Conservation (phyloP, 2,888 invertebrate genomes). For the Aleiodes leptofemur region DNA sequence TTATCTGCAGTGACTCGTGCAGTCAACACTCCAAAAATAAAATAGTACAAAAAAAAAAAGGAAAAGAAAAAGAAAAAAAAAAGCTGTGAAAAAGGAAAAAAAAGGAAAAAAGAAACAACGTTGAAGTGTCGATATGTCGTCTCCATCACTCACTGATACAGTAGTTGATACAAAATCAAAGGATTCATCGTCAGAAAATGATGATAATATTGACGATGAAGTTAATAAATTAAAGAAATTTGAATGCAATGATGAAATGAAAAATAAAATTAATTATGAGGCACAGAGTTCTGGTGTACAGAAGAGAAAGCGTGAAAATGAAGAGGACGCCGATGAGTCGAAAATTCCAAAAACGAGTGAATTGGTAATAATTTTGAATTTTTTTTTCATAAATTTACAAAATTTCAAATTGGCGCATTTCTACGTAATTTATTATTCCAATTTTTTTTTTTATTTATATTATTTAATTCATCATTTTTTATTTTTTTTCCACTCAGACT, state of each 20-base stretch:
- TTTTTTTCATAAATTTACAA: not conserved
- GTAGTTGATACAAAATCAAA: not conserved
- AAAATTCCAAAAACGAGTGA: not conserved
- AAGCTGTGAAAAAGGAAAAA: not conserved
- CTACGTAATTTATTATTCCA: not conserved
- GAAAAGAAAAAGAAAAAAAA: not conserved
- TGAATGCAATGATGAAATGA: not conserved
- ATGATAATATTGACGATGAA: not conserved
- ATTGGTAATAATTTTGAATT: not conserved
- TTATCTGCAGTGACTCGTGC: not conserved
- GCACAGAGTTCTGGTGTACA: not conserved
- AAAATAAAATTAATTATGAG: not conserved
- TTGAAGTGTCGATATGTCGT: slow-evolving; percentile 28
- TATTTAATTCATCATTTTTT: not conserved
- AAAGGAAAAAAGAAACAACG: not conserved
- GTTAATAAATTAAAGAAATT: not conserved
- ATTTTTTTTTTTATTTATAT: not conserved
- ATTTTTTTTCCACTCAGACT: slow-evolving; percentile 50
- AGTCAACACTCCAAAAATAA: not conserved
- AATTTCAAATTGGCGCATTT: not conserved
- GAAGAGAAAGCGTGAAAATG: slow-evolving; percentile 14
- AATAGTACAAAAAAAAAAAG: slow-evolving; percentile 10
- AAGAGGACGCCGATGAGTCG: not conserved
- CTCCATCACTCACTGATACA: slow-evolving; percentile 2
- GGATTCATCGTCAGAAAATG: slow-evolving; percentile 9